Percentiles rank a stretch among this genome's conserved stretches.
Conservation (phyloP, 2,113 vertebrate species). For the Chaetura pelagica region DNA sequence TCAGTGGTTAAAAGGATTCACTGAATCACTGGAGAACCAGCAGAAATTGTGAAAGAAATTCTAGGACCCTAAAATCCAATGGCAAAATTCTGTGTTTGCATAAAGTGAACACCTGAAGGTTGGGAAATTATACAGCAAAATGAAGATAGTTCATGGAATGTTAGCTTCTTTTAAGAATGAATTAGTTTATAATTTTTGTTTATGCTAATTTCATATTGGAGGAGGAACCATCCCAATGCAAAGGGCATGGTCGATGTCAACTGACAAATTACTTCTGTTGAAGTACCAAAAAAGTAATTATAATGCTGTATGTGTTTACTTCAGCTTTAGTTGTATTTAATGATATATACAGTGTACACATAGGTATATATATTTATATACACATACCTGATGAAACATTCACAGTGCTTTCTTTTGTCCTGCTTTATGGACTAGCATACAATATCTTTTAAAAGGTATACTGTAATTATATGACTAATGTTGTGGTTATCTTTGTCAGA, state of each 20-base stretch:
- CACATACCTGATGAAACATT: not conserved
- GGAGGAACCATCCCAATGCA: not conserved
- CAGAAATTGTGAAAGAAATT: not conserved
- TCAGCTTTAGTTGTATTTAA: not conserved
- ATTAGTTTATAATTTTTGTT: not conserved
- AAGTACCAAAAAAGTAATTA: not conserved
- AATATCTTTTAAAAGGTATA: not conserved
- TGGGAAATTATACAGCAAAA: not conserved
- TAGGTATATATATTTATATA: not conserved
- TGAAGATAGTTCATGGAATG: not conserved
- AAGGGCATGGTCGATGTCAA: not conserved
- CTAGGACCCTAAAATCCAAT: not conserved
- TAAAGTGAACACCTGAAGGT: not conserved
- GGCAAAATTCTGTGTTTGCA: not conserved
- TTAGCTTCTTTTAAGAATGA: not conserved
- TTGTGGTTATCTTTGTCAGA: not conserved
- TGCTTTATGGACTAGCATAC: not conserved
- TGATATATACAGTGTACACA: not conserved
- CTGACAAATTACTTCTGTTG: not conserved
- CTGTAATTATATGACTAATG: not conserved
- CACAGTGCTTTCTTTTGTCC: not conserved
- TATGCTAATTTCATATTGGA: not conserved
- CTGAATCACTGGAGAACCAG: not conserved
- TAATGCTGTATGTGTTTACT: not conserved
- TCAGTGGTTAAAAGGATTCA: not conserved